Evolutionary conservation across 2,113 vertebrate species (phyloP).

Genomic region (Onychostoma macrolepis): DNA sequence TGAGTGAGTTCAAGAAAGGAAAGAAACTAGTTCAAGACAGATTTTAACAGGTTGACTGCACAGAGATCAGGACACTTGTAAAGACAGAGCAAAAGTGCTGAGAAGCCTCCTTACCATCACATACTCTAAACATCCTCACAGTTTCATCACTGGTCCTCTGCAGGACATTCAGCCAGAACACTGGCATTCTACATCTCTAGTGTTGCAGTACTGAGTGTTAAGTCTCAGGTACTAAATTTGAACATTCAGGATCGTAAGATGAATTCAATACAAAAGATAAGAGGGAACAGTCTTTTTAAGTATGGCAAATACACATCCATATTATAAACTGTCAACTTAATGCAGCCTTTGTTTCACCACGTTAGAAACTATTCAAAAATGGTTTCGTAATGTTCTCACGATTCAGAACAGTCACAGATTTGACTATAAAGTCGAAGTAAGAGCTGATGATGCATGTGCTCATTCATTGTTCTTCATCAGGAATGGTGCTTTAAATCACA

Average conservation of each 20-base stretch:
- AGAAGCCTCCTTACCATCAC: not conserved
- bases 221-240: not conserved
- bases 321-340: not conserved
- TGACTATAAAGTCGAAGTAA: not conserved
- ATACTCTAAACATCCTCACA: not conserved
- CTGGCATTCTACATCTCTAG: not conserved
- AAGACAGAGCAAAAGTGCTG: slow-evolving; percentile 47
- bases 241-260: not conserved
- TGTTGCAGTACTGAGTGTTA: not conserved
- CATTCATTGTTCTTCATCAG: not conserved
- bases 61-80: slow-evolving; percentile 59
- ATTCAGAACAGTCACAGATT: slow-evolving; percentile 7
- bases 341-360: not conserved
- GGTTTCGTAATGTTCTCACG: not conserved
- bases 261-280: not conserved
- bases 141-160: not conserved
- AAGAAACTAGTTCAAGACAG: slow-evolving; percentile 40
- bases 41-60: slow-evolving; percentile 42
- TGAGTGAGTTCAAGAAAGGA: slow-evolving; percentile 60
- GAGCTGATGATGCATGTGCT: slow-evolving; percentile 21
- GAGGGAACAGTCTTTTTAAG: slow-evolving; percentile 10
- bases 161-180: not conserved
- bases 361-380: not conserved
- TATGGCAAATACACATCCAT: not conserved
- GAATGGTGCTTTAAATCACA: not conserved